A percentile compares a stretch with the other conserved stretches of the same genome.
Conservation (phyloP, 2,888 invertebrate genomes). For the Drosophila barbarae region DNA sequence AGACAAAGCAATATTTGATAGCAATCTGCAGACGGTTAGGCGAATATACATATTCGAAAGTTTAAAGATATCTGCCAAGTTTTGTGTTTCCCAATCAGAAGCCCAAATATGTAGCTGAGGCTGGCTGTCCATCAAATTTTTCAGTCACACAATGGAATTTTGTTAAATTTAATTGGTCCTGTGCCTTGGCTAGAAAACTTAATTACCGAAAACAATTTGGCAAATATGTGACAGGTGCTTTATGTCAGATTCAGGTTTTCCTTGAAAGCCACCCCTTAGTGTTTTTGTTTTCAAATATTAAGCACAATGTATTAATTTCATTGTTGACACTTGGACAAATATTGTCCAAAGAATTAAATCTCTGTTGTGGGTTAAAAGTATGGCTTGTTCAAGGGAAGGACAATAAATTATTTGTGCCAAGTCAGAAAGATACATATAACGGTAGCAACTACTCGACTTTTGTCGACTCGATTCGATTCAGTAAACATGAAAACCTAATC, state of each 20-base stretch:
- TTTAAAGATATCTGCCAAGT: constrained; percentile 25
- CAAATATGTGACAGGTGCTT: constrained; percentile 8
- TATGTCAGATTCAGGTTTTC: neutral
- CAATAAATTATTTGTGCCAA: neutral
- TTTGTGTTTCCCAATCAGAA: constrained; percentile 7
- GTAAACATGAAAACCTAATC: constrained; percentile 8
- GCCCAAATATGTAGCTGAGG: neutral
- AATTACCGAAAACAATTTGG: constrained; percentile 15
- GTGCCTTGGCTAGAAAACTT: neutral
- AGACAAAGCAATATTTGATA: constrained; percentile 32
- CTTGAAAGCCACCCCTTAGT: neutral
- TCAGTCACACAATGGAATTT: constrained; percentile 1
- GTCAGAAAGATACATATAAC: neutral
- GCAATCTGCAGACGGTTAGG: constrained; percentile 31
- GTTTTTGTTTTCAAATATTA: neutral
- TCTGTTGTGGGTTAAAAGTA: neutral
- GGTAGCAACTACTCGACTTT: neutral
- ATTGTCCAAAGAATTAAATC: neutral
- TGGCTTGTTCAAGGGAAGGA: neutral
- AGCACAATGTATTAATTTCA: neutral
- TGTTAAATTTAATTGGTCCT: neutral
- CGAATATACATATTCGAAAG: constrained; percentile 20
- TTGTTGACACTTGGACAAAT: neutral
- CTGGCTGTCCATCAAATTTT: neutral
- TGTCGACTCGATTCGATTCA: constrained; percentile 3